phyloP scores from a whole-genome alignment of 2,888 invertebrate species.

The Lasiommata megera region DNA sequence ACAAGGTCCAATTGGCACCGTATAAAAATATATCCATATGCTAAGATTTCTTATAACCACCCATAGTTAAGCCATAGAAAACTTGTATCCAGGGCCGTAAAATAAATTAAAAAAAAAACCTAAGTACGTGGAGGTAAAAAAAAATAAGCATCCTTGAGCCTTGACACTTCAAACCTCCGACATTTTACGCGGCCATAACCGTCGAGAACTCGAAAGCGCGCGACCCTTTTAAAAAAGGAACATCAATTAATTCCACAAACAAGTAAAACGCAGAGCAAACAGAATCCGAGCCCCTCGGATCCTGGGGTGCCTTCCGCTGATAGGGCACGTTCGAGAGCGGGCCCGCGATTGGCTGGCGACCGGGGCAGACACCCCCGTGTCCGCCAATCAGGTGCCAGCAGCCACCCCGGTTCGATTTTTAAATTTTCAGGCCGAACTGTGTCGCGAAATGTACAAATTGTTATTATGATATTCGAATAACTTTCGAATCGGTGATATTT shows the following conservation, averaged over 20 bases:
- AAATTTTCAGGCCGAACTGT: constrained; percentile 41
- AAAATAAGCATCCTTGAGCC: background rate
- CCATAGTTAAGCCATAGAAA: too few relatives aligned
- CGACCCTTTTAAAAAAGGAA: constrained; percentile 41
- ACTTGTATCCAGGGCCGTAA: too few relatives aligned
- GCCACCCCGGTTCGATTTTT: constrained; percentile 38
- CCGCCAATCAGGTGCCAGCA: constrained; percentile 44
- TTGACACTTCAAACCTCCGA: background rate
- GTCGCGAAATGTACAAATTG: background rate
- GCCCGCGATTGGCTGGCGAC: constrained; percentile 50
- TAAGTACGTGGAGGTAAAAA: background rate
- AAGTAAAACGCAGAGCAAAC: constrained; percentile 75
- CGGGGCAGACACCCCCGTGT: constrained; percentile 46
- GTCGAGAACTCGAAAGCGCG: background rate
- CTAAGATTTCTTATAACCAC: too few relatives aligned
- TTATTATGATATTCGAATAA: background rate
- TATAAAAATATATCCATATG: too few relatives aligned
- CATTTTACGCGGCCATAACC: background rate
- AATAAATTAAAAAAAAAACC: background rate
- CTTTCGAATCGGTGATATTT: too few relatives aligned
- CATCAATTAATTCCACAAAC: constrained; percentile 60
- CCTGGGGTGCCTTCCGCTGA: constrained; percentile 60
- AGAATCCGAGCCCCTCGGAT: constrained; percentile 62
- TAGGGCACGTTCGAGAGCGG: constrained; percentile 62
- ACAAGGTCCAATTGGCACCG: too few relatives aligned